Evolutionary conservation across 2,888 invertebrate genomes (phyloP), one percentile per base, ranked within the genome.

Genomic region (Chloroclystis v-ata): DNA sequence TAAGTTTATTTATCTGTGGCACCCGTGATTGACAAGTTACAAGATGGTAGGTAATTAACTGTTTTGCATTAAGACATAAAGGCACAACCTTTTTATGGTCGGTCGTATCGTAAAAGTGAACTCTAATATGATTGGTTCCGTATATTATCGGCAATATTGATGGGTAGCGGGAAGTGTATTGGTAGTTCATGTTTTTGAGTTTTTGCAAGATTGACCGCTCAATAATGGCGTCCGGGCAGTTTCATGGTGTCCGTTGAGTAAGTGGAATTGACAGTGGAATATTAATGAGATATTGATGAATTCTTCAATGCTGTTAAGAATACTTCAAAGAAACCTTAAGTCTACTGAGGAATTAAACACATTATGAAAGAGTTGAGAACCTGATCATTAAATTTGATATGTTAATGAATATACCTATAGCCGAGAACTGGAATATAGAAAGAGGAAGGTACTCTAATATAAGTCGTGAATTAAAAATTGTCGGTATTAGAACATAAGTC

Each of bases 31-130:
- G 47, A 44, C 50, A 46, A 20, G 20, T 20, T 20, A 20, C 20
- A 20, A 20, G 41, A 61, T 61, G 65, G 43, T 56, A 61, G 53
- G 57, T 68, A 66, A 66, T 72, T 64, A 56, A 38, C 65, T 59
- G 53, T 56, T 61, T 63, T 65, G 65, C 63, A 81, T 82, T 69
- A 73, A 82, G 82, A 78, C 77, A 75, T 83, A 70, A 74, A 63
- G 55, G 49, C 56, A 57, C 59, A 61, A 67, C 69, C 64, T 68
- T 61, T 67, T 70, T 70, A 67, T 65, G 60, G 40, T 24, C 11
- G 29, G 20, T 16, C 35, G 20, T 20, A 20, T 75, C 74, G 75
- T 79, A 69, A 54, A 49, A 66, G 67, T 59, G 64, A 63, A 58
- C 59, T 70, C 77, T 80, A 78, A 80, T 79, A 56, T 75, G 72